phyloP scores from a whole-genome alignment of 2,888 invertebrate genomes.

The Geotrupes spiniger region DNA sequence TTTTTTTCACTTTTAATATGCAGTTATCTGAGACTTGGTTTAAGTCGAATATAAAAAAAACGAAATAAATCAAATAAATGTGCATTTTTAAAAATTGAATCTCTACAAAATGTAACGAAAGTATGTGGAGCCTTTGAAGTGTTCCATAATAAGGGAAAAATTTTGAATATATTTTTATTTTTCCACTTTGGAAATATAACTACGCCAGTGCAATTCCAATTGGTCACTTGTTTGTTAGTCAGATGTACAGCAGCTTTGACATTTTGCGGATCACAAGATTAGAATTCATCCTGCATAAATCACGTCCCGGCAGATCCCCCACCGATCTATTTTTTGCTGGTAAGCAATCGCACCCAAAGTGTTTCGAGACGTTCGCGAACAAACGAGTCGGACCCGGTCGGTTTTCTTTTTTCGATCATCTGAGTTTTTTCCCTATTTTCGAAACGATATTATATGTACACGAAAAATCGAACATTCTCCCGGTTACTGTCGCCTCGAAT shows the following conservation, averaged over 20 bases:
- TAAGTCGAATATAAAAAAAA: no score
- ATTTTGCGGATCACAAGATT: conserved; percentile 15
- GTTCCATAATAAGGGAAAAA: not conserved
- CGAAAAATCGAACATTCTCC: no score
- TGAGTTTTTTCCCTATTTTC: conserved; percentile 1
- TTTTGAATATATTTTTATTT: no score
- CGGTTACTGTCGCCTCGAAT: no score
- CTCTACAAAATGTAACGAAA: not conserved
- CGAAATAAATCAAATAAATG: no score
- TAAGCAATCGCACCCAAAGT: conserved; percentile 10
- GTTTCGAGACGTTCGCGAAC: conserved; percentile 24
- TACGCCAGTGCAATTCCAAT: no score
- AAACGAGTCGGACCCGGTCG: conserved; percentile 22
- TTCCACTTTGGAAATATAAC: not conserved
- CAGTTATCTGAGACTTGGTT: no score
- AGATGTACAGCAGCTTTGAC: conserved; percentile 15
- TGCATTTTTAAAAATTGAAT: not conserved
- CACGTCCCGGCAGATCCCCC: conserved; percentile 15
- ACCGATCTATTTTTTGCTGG: conserved; percentile 15
- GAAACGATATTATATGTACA: no score
- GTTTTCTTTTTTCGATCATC: conserved; percentile 9
- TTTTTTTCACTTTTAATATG: no score
- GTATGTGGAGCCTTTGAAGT: not conserved
- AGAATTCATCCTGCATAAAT: conserved; percentile 14
- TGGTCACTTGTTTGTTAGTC: conserved; percentile 16